phyloP scores from a whole-genome alignment of 2,113 vertebrate species.

The Coryphaenoides rupestris region DNA sequence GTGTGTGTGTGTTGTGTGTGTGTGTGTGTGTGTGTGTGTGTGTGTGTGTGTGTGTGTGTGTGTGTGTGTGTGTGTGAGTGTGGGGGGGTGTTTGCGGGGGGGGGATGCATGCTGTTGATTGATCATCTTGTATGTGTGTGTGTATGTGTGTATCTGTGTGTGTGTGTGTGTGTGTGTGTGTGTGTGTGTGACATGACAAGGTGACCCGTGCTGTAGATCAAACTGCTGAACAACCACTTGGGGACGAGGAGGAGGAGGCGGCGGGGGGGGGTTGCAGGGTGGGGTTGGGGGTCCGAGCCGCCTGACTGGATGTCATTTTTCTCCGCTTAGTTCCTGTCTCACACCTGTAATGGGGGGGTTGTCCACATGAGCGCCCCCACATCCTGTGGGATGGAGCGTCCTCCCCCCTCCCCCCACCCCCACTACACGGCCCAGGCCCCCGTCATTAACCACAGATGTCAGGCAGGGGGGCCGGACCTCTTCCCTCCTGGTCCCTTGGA shows the following conservation, averaged over 20 bases:
- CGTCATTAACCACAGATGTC: constrained; percentile 42
- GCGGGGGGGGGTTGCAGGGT: no score
- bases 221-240: constrained; percentile 60
- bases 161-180: not conserved
- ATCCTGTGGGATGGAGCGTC: constrained; percentile 39
- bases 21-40: no score
- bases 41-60: not conserved
- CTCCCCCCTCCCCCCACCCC: constrained; percentile 39
- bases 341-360: constrained; percentile 62
- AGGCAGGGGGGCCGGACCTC: constrained; percentile 34
- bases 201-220: constrained; percentile 65
- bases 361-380: constrained; percentile 57
- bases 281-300: constrained; percentile 47
- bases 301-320: constrained; percentile 67
- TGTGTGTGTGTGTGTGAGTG: constrained; percentile 1
- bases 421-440: no score
- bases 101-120: no score
- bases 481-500: not conserved
- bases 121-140: not conserved
- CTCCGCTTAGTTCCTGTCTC: constrained; percentile 63
- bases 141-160: not conserved
- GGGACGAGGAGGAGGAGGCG: constrained; percentile 34
- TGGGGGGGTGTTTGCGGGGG: not conserved
- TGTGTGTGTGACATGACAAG: constrained; percentile 35
- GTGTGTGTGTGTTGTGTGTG: no score